These are phyloP conservation scores for Nothoprocta perdicaria DNA, from an alignment of 2,113 vertebrate species.

Conservation along the genomic window DNA sequence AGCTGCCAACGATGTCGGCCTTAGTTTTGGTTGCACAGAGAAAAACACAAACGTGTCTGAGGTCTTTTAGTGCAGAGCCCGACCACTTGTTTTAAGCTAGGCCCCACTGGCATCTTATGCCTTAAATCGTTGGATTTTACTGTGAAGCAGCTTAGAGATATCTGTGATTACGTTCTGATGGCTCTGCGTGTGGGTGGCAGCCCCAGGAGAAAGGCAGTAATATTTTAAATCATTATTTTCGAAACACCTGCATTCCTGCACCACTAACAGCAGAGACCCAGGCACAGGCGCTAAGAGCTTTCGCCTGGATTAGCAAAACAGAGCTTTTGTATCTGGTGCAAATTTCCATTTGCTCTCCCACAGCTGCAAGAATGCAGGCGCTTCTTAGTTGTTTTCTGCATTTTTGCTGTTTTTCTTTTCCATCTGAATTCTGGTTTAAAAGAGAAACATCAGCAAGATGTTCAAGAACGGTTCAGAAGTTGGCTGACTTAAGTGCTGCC, in stretches of 20 bases:
- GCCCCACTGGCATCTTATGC: background rate
- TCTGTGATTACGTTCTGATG: slow-evolving; percentile 27
- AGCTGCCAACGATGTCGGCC: background rate
- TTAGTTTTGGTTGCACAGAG: background rate
- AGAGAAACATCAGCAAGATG: background rate
- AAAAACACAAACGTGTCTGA: background rate
- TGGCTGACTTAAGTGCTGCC: background rate
- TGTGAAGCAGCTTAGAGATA: slow-evolving; percentile 26
- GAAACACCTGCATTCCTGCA: background rate
- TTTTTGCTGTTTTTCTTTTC: background rate
- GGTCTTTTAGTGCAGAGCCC: background rate
- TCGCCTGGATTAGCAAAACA: background rate
- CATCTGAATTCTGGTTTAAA: background rate
- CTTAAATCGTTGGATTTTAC: background rate
- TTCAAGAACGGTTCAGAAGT: background rate
- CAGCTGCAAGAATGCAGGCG: background rate
- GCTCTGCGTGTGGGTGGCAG: slow-evolving; percentile 33
- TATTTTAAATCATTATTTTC: slow-evolving; percentile 31
- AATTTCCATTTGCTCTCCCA: background rate
- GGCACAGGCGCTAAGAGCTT: background rate
- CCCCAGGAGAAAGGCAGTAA: slow-evolving; percentile 18
- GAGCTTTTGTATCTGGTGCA: background rate
- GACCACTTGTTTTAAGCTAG: background rate
- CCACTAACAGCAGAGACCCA: background rate
- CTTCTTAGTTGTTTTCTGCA: background rate